Conservation (phyloP, 2,113 vertebrate genomes). For the Notothenia coriiceps region DNA sequence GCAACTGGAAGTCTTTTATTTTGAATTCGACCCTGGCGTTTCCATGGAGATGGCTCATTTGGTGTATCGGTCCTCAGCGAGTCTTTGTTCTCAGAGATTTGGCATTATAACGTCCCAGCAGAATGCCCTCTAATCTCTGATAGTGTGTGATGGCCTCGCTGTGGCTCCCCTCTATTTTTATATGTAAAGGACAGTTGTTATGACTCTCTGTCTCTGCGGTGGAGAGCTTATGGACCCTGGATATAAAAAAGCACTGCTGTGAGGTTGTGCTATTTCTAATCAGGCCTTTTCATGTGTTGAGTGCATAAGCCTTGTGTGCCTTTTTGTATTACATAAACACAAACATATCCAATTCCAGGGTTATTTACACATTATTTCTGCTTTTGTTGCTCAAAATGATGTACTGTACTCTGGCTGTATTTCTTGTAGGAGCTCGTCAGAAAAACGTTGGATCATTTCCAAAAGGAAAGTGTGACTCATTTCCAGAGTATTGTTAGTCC, state of each 20-base stretch:
- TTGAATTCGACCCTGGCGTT: slow-evolving; percentile 50
- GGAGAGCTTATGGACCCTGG: slow-evolving; percentile 24
- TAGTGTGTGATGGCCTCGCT: slow-evolving; percentile 35
- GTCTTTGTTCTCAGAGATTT: slow-evolving; percentile 63
- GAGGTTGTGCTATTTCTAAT: slow-evolving; percentile 6
- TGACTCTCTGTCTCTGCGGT: slow-evolving; percentile 12
- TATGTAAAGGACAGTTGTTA: slow-evolving; percentile 52
- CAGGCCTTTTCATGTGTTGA: neutral
- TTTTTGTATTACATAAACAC: neutral
- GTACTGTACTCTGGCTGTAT: neutral
- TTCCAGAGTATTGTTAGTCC: neutral
- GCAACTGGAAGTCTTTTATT: slow-evolving; percentile 53
- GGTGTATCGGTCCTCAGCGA: slow-evolving; percentile 23
- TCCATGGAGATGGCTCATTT: slow-evolving; percentile 44
- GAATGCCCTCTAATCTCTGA: slow-evolving; percentile 61
- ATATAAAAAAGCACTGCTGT: neutral
- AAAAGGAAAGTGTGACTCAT: slow-evolving; percentile 1
- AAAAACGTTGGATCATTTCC: neutral
- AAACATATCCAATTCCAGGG: neutral
- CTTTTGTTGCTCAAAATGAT: neutral
- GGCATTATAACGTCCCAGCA: slow-evolving; percentile 55
- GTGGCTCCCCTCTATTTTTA: slow-evolving; percentile 61
- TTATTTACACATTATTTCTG: neutral
- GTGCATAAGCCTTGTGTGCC: neutral
- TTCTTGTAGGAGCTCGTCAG: neutral